Evolutionary conservation across 2,888 invertebrate species (phyloP).

Genomic region (Pterostichus madidus): DNA sequence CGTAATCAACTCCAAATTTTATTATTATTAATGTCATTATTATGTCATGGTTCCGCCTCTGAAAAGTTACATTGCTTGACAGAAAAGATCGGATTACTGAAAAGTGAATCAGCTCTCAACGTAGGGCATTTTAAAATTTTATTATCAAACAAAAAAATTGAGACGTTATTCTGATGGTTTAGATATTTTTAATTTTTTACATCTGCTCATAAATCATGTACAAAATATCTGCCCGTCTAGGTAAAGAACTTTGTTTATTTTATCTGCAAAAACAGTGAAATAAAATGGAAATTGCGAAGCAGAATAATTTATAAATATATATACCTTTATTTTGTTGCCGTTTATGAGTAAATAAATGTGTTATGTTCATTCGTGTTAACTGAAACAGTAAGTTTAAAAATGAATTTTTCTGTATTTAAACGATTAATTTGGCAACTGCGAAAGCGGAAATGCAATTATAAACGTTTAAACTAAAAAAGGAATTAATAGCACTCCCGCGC

Average conservation of each 20-base stretch:
- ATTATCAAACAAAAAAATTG: conserved; percentile 9
- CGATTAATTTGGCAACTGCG: background rate
- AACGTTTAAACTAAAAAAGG: too few species aligned
- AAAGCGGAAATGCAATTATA: conserved; percentile 13
- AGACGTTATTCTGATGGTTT: background rate
- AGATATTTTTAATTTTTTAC: background rate
- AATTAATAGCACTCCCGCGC: too few species aligned
- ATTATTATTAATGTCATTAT: too few species aligned
- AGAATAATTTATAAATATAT: background rate
- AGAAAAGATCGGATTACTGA: conserved; percentile 6
- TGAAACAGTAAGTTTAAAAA: background rate
- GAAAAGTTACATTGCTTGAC: background rate
- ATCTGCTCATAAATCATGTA: background rate
- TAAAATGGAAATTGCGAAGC: background rate
- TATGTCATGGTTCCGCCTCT: too few species aligned
- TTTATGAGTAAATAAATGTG: background rate
- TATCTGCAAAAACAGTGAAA: background rate
- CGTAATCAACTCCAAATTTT: too few species aligned
- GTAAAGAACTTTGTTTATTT: background rate
- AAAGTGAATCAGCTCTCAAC: background rate
- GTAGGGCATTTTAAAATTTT: conserved; percentile 7
- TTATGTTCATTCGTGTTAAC: background rate
- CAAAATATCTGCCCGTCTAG: background rate
- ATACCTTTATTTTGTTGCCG: too few species aligned
- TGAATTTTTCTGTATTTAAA: background rate